Evolutionary conservation across 2,888 invertebrate species (phyloP).

Genomic region (Choristoneura rosaceana): DNA sequence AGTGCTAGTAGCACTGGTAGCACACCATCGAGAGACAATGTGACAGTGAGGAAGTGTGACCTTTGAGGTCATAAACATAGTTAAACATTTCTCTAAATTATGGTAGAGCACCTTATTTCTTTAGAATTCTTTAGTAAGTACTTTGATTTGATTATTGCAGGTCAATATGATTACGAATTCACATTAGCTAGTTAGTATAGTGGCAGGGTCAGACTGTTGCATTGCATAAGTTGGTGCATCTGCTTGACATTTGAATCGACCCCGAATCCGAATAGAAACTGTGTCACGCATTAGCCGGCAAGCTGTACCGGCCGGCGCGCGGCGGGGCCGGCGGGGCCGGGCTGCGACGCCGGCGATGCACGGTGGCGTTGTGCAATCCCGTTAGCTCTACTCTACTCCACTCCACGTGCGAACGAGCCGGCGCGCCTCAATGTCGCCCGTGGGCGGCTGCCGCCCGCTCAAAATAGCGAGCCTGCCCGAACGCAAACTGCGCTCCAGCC

Average conservation of each 20-base stretch:
- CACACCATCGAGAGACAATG: no score
- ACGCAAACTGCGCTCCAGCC: slow-evolving; percentile 49
- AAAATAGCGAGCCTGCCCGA: slow-evolving; percentile 41
- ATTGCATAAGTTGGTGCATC: slow-evolving; percentile 84
- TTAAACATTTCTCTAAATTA: no score
- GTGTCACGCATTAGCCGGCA: slow-evolving; percentile 80
- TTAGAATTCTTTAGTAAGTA: no score
- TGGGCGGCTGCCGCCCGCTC: slow-evolving; percentile 70
- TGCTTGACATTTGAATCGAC: slow-evolving; percentile 85
- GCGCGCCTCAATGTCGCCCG: slow-evolving; percentile 83
- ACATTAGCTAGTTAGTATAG: slow-evolving; percentile 56
- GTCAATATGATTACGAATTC: not conserved
- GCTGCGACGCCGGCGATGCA: slow-evolving; percentile 57
- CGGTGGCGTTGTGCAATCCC: slow-evolving; percentile 84
- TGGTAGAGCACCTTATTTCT: no score
- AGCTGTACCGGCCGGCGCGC: slow-evolving; percentile 60
- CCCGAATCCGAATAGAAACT: slow-evolving; percentile 86
- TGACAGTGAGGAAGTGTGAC: no score
- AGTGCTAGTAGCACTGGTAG: no score
- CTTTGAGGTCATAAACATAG: no score
- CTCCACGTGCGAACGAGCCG: slow-evolving; percentile 79
- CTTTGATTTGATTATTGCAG: not conserved
- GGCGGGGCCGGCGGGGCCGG: slow-evolving; percentile 45
- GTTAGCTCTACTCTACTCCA: slow-evolving; percentile 70
- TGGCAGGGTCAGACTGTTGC: slow-evolving; percentile 74